Evolutionary conservation across 2,797 vertebrate genomes (phyloP).

Genomic region (Argya squamiceps): DNA sequence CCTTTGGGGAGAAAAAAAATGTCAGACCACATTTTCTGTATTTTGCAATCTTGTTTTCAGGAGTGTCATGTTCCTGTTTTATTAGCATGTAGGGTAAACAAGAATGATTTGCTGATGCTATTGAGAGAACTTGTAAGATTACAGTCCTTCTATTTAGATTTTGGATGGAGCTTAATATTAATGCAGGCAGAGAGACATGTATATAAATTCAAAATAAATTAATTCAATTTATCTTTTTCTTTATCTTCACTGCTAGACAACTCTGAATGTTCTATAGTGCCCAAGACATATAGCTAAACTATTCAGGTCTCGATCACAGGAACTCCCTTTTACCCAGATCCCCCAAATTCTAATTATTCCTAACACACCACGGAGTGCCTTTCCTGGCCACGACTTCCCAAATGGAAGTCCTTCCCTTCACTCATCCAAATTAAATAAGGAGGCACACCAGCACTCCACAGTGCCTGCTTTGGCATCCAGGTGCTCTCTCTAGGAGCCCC

Average conservation of each 20-base stretch:
- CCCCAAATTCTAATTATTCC: slow-evolving; percentile 22
- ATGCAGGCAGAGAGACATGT: slow-evolving; percentile 51
- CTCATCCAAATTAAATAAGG: slow-evolving; percentile 20
- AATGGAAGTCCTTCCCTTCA: too few species aligned
- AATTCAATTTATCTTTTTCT: slow-evolving; percentile 62
- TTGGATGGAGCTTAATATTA: slow-evolving; percentile 69
- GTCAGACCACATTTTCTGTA: slow-evolving; percentile 85
- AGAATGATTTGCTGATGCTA: slow-evolving; percentile 74
- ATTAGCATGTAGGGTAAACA: slow-evolving; percentile 80
- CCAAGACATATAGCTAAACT: background rate
- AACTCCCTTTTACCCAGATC: background rate
- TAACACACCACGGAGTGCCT: background rate
- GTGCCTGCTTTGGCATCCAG: slow-evolving; percentile 13
- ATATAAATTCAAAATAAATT: slow-evolving; percentile 72
- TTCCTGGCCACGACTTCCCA: slow-evolving; percentile 4
- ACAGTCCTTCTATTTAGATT: slow-evolving; percentile 63
- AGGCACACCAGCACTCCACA: slow-evolving; percentile 16
- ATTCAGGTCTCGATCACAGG: slow-evolving; percentile 38
- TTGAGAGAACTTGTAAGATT: slow-evolving; percentile 70
- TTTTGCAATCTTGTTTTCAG: slow-evolving; percentile 77
- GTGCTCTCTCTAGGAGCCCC: background rate
- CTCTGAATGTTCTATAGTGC: slow-evolving; percentile 45
- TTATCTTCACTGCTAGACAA: slow-evolving; percentile 29
- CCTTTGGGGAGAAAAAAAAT: slow-evolving; percentile 84
- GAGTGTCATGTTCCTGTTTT: slow-evolving; percentile 75